Evolutionary conservation across 2,888 invertebrate genomes (phyloP).

Genomic region (Cataglyphis cursor): DNA sequence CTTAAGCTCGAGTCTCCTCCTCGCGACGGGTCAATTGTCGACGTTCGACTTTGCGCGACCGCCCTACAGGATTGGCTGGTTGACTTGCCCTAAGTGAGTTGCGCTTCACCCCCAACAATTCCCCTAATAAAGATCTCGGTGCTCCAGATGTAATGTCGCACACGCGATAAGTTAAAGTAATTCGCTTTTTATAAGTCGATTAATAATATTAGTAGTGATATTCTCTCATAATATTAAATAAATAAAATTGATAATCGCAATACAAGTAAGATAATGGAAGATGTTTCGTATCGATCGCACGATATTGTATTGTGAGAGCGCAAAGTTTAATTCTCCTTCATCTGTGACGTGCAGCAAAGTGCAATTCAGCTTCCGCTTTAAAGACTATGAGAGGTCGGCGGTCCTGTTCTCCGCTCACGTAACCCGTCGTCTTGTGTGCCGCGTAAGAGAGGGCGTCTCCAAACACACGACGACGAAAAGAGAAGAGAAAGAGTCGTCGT

Average conservation of each 20-base stretch:
- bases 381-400: slow-evolving; percentile 14
- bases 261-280: background rate
- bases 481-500: slow-evolving; percentile 55
- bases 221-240: background rate
- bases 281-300: background rate
- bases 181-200: background rate
- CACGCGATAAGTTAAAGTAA: slow-evolving; percentile 34
- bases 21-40: slow-evolving; percentile 57
- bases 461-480: slow-evolving; percentile 53
- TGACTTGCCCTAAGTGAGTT: slow-evolving; percentile 26
- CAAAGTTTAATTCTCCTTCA: slow-evolving; percentile 8
- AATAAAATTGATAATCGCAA: background rate
- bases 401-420: slow-evolving; percentile 50
- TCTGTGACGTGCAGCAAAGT: background rate
- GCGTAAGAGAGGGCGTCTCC: slow-evolving; percentile 46
- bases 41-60: slow-evolving; percentile 49
- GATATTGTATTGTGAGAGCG: background rate
- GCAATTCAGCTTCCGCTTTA: slow-evolving; percentile 33
- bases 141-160: slow-evolving; percentile 40
- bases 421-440: slow-evolving; percentile 31
- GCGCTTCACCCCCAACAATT: background rate
- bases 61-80: slow-evolving; percentile 10
- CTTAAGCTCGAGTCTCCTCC: slow-evolving; percentile 44
- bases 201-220: background rate
- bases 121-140: slow-evolving; percentile 34